Base-by-base conservation (phyloP, 2,797 vertebrate genomes). In the Urophycis tenuis region DNA sequence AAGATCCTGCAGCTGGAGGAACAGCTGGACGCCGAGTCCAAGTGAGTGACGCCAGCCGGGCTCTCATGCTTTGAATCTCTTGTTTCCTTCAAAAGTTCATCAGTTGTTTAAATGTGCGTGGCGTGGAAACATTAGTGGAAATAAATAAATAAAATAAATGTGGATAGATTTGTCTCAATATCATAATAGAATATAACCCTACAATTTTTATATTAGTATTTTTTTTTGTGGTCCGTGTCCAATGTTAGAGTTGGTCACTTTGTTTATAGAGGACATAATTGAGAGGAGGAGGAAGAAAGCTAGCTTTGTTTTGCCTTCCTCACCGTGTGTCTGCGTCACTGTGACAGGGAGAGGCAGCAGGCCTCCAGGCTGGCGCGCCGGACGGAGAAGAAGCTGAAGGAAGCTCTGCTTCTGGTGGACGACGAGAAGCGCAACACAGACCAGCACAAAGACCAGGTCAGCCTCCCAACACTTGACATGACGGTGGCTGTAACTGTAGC, bases 361-460 rank as follows among this genome's bases (percentile, higher is more conserved):
- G 91, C 95, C 6, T 92, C 95, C 78, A 96, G 97, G 77, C 70
- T 94, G 74, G 92, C 92, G 34, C 94, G 95, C 0, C 94, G 96
- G 17, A 93, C 95, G 0, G 97, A 99, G 91, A 99, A 99, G 93
- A 98, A 96, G 72, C 87, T 98, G 79, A 99, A 99, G 73, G 97
- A 99, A 79, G 90, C 93, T 12, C 78, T 96, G 87, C 91, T 99
- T 84, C 96, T 97, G 91, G 92, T 97, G 5, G 97, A 99, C 0
- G 97, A 99, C 0, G 97, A 99, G 82, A 93, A 96, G 4, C 94
- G 96, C 49, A 96, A 95, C 0, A 91, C 94, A 0, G 96, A 99
- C 32, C 96, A 97, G 81, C 95, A 91, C 85, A 99, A 99, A 85
- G 96, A 96, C 73, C 95, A 98, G 95, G 97, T 96, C 19, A 77